Percentiles rank a stretch among this genome's conserved stretches.
Conservation (phyloP, 2,113 vertebrate species). For the Guaruba guarouba region DNA sequence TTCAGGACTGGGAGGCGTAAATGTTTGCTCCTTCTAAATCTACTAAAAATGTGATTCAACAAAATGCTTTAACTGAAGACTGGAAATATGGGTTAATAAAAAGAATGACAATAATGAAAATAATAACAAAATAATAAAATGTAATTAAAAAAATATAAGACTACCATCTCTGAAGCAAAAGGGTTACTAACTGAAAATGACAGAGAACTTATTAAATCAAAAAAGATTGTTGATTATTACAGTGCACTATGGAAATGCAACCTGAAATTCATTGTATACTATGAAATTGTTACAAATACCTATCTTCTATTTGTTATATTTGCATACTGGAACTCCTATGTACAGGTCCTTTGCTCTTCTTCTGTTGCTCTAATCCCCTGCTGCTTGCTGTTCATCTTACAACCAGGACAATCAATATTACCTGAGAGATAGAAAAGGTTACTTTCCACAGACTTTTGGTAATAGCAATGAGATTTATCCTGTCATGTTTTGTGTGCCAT, state of each 20-base stretch:
- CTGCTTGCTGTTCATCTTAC: fast-evolving
- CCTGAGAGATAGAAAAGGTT: not conserved
- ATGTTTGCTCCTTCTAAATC: not conserved
- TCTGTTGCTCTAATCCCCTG: not conserved
- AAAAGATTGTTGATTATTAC: not conserved
- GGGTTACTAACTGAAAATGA: not conserved
- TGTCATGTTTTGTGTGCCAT: not conserved
- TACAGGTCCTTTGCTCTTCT: not conserved
- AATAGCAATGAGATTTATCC: not conserved
- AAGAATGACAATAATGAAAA: not conserved
- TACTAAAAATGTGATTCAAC: not conserved
- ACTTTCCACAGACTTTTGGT: not conserved
- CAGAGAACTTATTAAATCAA: not conserved
- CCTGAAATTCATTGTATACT: not conserved
- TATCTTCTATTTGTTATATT: not conserved
- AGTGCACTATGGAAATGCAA: not conserved
- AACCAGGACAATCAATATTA: not conserved
- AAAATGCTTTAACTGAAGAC: not conserved
- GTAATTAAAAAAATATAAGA: not conserved
- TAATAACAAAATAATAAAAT: not conserved
- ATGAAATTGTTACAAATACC: not conserved
- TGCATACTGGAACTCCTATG: not conserved
- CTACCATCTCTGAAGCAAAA: not conserved
- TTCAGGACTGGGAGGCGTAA: not conserved
- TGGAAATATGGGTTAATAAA: not conserved